Evolutionary conservation across 2,888 invertebrate genomes (phyloP).

Genomic region (Tenthredo distinguenda): DNA sequence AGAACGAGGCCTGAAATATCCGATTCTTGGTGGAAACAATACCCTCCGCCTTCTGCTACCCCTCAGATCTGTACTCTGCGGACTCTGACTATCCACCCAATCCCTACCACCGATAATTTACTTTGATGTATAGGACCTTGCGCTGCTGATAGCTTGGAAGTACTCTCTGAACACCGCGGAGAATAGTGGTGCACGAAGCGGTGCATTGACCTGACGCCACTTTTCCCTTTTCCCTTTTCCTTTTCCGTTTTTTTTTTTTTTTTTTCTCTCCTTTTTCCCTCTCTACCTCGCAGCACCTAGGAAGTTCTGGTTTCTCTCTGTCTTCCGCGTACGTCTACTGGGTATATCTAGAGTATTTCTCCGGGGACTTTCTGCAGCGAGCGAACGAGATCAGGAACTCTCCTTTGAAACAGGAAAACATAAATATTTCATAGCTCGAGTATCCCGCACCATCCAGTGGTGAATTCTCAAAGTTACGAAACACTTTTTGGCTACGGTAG

Average conservation of each 20-base stretch:
- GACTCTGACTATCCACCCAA: not conserved
- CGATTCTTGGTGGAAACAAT: not conserved
- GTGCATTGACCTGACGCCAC: conserved; percentile 43
- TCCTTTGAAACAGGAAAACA: conserved; percentile 64
- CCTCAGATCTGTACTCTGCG: conserved; percentile 6
- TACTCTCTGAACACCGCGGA: not conserved
- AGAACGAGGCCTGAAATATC: not conserved
- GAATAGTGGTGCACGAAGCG: conserved; percentile 5
- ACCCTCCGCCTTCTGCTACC: not conserved
- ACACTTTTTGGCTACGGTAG: conserved; percentile 49
- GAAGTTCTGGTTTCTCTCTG: conserved; percentile 53
- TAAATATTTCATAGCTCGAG: conserved; percentile 71
- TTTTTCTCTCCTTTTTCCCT: not conserved
- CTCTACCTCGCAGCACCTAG: conserved; percentile 34
- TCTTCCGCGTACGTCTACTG: conserved; percentile 59
- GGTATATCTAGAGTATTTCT: conserved; percentile 67
- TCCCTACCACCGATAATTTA: conserved; percentile 28
- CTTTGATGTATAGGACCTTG: conserved; percentile 15
- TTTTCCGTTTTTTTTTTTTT: not conserved
- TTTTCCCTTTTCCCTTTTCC: conserved; percentile 18
- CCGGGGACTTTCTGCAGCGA: conserved; percentile 61
- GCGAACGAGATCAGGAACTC: conserved; percentile 57
- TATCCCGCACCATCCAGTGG: conserved; percentile 40
- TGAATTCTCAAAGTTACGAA: conserved; percentile 53
- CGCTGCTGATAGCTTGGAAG: conserved; percentile 15